phyloP scores from a whole-genome alignment of 2,888 invertebrate genomes.

The Priocnemis perturbator region DNA sequence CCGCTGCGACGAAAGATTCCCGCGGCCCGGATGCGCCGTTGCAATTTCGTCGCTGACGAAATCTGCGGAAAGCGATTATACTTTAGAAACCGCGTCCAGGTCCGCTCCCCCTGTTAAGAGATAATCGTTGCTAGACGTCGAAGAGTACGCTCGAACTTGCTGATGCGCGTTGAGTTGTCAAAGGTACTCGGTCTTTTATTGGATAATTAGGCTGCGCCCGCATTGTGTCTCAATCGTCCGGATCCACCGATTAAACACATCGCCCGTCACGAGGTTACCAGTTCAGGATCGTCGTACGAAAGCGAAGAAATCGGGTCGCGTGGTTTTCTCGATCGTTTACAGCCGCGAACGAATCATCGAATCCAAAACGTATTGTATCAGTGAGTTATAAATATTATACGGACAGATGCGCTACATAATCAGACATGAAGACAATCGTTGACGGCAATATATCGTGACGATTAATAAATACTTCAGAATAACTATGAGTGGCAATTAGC shows the following conservation, averaged over 20 bases:
- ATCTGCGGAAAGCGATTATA: constrained; percentile 68
- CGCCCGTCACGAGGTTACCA: constrained; percentile 11
- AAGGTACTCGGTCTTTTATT: constrained; percentile 38
- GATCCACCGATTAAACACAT: constrained; percentile 43
- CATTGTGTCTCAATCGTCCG: constrained; percentile 39
- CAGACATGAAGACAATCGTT: too few species aligned
- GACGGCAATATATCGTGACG: background rate
- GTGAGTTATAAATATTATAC: too few species aligned
- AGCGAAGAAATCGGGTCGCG: constrained; percentile 8
- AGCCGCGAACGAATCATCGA: background rate
- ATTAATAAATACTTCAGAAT: too few species aligned
- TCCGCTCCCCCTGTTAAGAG: background rate
- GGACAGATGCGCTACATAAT: too few species aligned
- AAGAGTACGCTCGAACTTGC: background rate
- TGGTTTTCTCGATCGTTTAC: background rate
- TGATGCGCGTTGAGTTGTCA: constrained; percentile 6
- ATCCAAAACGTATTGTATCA: too few species aligned
- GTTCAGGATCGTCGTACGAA: constrained; percentile 6
- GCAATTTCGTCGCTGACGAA: constrained; percentile 49
- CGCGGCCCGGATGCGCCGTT: constrained; percentile 30
- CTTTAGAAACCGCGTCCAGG: constrained; percentile 15
- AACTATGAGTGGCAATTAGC: too few species aligned
- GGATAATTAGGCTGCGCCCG: constrained; percentile 47
- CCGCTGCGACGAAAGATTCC: constrained; percentile 23
- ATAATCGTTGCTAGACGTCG: background rate